Base-by-base conservation (phyloP, 2,888 invertebrate genomes). In the Aleiodes leptofemur region DNA sequence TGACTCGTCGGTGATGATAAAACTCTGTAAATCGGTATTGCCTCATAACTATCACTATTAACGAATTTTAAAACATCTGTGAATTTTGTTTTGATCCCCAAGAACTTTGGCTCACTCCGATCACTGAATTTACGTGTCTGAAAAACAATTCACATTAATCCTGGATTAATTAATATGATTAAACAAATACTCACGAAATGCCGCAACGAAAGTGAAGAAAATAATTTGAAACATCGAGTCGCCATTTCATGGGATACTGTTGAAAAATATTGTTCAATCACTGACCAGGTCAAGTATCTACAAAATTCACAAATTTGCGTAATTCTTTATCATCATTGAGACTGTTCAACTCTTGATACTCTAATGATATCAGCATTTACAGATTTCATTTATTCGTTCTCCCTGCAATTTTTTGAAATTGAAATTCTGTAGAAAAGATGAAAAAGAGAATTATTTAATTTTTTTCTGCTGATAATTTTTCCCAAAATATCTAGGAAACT, bases 11-110 rank as follows among this genome's bases (percentile, higher is more conserved):
- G 91, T 55, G 93, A 91, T 86, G 96, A 94, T 92, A 97, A 91
- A 13, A 98, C 95, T 78, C 97, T 90, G 86, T 94, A 95, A 8
- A 93, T 93, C 23, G 94, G 94, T 79, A 95, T 93, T 77, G 93
- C 91, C 76, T 91, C 90, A 78, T 91, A 91, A 5, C 89, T 86
- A 72, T 92, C 91, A 23, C 92, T 90, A 72, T 91, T 89, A 29
- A 92, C 86, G 82, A 95, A 93, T 75, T 93, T 89, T 50, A 94
- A 84, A 70, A 91, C 90, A 80, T 93, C 90, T 0, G 93, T 93
- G 91, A 92, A 94, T 82, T 89, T 89, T 23, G 92, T 91, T 80
- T 91, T 89, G 8, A 93, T 92, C 1, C 94, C 94, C n/a, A 93
- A 92, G 88, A 93, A 94, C 74, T 90, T 87, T 5, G 93, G 92